phyloP scores from a whole-genome alignment of 2,113 vertebrate genomes.

The Nothocercus julius region DNA sequence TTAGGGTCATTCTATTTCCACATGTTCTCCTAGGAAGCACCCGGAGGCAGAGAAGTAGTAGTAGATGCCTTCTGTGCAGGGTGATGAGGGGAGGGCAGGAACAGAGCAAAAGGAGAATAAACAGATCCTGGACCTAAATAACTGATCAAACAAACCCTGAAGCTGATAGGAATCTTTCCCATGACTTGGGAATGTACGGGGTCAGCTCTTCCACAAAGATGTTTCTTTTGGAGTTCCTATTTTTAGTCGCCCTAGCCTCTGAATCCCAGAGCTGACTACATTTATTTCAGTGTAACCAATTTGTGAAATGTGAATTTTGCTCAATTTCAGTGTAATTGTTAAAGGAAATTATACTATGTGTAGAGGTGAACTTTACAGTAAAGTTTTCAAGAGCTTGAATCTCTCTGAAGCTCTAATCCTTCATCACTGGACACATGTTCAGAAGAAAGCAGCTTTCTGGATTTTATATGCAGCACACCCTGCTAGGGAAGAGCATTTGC shows the following conservation, averaged over 20 bases:
- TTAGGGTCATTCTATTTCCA: neutral
- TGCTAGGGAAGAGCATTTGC: neutral
- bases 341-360: neutral
- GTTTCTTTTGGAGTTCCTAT: neutral
- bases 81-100: neutral
- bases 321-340: neutral
- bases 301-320: neutral
- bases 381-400: neutral
- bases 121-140: neutral
- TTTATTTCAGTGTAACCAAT: neutral
- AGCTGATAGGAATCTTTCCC: neutral
- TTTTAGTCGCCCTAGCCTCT: neutral
- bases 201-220: neutral
- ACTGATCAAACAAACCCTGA: neutral
- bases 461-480: accelerated
- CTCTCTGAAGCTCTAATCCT: neutral
- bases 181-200: neutral
- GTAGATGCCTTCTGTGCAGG: neutral
- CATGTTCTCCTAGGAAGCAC: neutral
- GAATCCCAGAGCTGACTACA: neutral
- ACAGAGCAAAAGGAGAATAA: neutral
- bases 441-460: neutral
- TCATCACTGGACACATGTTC: neutral
- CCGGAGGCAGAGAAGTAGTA: neutral
- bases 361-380: neutral